phyloP scores from a whole-genome alignment of 2,113 vertebrate genomes.

The Dasyornis broadbenti region DNA sequence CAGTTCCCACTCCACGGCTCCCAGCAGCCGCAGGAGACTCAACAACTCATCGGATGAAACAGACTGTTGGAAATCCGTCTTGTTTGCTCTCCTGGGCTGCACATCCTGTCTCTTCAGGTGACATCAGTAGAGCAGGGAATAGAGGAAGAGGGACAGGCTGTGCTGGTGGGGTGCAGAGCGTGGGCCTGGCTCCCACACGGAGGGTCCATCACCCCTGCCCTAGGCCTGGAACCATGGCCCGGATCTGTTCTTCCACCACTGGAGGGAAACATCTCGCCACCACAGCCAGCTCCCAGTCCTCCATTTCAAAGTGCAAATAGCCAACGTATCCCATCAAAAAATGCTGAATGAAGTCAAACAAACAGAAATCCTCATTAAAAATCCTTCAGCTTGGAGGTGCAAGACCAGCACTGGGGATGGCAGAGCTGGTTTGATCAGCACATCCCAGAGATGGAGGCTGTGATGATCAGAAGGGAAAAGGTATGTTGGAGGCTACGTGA shows the following conservation, averaged over 20 bases:
- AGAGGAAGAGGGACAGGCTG: neutral
- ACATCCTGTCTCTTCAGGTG: neutral
- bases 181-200: fast-evolving
- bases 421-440: neutral
- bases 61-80: neutral
- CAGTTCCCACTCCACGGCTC: neutral
- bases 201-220: neutral
- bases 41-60: neutral
- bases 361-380: neutral
- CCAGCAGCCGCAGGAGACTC: neutral
- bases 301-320: neutral
- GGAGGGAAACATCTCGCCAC: constrained; percentile 45
- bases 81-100: neutral
- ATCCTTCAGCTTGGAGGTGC: neutral
- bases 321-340: neutral
- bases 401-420: neutral
- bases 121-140: neutral
- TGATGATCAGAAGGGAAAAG: neutral
- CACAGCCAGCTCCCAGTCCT: neutral
- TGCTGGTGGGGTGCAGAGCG: neutral
- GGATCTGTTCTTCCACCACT: constrained; percentile 26
- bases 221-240: neutral
- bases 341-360: neutral
- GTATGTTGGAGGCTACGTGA: neutral
- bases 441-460: neutral